These are phyloP conservation scores for Protomyctophum bolini DNA, from an alignment of 2,113 vertebrate genomes.

Conservation along the genomic window DNA sequence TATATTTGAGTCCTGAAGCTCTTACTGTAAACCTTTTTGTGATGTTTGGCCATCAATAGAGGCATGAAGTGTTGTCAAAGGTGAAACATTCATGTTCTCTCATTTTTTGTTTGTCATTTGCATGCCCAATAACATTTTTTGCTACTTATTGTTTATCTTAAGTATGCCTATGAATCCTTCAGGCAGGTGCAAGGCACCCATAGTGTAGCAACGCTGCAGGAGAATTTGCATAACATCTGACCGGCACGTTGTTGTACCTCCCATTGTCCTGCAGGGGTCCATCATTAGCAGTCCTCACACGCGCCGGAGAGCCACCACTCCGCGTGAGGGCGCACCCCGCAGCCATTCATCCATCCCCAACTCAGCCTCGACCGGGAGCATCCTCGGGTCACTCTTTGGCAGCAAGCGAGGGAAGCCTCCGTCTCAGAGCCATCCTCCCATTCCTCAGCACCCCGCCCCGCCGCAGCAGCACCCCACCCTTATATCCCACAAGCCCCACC, in stretches of 20 bases:
- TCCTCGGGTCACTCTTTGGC: constrained; percentile 93
- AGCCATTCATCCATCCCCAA: constrained; percentile 86
- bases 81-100: constrained; percentile 47
- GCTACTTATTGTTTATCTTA: constrained; percentile 69
- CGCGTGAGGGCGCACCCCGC: constrained; percentile 87
- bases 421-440: constrained; percentile 80
- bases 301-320: constrained; percentile 88
- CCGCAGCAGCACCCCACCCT: constrained; percentile 74
- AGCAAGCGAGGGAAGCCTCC: constrained; percentile 88
- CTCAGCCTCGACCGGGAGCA: constrained; percentile 78
- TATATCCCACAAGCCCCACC: constrained; percentile 82
- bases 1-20: constrained; percentile 16
- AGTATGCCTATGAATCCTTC: constrained; percentile 40
- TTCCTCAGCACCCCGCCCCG: constrained; percentile 31
- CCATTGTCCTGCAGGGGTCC: constrained; percentile 88
- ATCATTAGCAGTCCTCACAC: constrained; percentile 98
- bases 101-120: constrained; percentile 73
- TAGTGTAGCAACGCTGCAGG: constrained; percentile 19
- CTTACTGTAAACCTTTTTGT: background rate
- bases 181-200: constrained; percentile 36
- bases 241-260: constrained; percentile 47
- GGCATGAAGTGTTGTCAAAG: constrained; percentile 31
- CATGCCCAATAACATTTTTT: constrained; percentile 76
- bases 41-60: constrained; percentile 25
- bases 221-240: constrained; percentile 38